phyloP scores from a whole-genome alignment of 2,888 invertebrate genomes.

The Papilio elwesi region DNA sequence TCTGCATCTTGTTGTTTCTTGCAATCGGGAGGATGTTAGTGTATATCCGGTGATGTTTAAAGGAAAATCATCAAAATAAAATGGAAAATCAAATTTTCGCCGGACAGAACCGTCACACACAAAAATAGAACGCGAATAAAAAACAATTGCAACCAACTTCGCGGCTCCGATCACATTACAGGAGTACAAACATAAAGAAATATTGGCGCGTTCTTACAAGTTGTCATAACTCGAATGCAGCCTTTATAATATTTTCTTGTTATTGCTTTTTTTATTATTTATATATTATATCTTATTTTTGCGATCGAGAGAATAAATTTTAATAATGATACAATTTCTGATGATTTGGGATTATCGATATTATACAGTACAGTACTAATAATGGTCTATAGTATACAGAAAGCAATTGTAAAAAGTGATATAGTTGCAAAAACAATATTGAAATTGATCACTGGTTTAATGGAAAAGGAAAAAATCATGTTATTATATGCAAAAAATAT shows the following conservation, averaged over 20 bases:
- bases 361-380: no score
- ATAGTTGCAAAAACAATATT: no score
- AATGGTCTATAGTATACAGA: no score
- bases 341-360: no score
- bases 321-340: no score
- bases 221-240: neutral
- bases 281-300: no score
- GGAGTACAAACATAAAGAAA: slow-evolving; percentile 43
- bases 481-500: no score
- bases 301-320: no score
- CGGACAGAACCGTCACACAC: slow-evolving; percentile 82
- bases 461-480: no score
- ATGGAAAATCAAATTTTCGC: slow-evolving; percentile 70
- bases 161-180: slow-evolving; percentile 44
- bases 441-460: no score
- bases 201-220: slow-evolving; percentile 24
- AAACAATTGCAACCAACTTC: slow-evolving; percentile 77
- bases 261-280: neutral
- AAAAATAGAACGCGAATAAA: slow-evolving; percentile 84
- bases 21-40: slow-evolving; percentile 69
- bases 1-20: slow-evolving; percentile 75
- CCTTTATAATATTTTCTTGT: neutral
- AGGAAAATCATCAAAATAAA: slow-evolving; percentile 73
- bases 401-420: no score
- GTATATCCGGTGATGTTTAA: slow-evolving; percentile 62